phyloP scores from a whole-genome alignment of 2,888 invertebrate species.

The Taphrorychus bicolor region DNA sequence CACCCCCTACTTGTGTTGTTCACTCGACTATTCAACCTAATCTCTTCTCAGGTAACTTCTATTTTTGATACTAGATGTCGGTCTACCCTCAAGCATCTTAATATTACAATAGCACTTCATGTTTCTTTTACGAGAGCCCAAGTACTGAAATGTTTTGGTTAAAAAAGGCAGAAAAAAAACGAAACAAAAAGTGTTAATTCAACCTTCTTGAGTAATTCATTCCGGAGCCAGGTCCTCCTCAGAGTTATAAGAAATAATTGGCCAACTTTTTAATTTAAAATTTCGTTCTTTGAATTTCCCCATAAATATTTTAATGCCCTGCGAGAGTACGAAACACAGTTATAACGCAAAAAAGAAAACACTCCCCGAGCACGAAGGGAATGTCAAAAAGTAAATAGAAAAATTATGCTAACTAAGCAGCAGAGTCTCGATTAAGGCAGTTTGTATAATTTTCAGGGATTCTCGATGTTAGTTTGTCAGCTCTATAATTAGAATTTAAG shows the following conservation, averaged over 20 bases:
- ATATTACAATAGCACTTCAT: too few relatives aligned
- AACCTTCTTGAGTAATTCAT: neutral
- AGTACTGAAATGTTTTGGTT: too few relatives aligned
- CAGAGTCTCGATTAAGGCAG: slow-evolving; percentile 10
- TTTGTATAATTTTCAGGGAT: slow-evolving; percentile 10
- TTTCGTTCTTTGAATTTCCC: slow-evolving; percentile 4
- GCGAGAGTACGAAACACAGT: slow-evolving; percentile 10
- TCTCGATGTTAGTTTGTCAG: neutral
- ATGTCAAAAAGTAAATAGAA: slow-evolving; percentile 13
- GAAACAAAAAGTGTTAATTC: neutral
- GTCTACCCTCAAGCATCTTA: too few relatives aligned
- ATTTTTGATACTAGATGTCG: too few relatives aligned
- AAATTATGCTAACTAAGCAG: slow-evolving; percentile 16
- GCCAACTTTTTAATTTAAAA: slow-evolving; percentile 8
- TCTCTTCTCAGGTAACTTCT: too few relatives aligned
- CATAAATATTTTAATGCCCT: slow-evolving; percentile 9
- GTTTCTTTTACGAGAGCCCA: too few relatives aligned
- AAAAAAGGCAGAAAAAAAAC: neutral
- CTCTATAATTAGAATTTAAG: slow-evolving; percentile 3
- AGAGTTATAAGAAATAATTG: neutral
- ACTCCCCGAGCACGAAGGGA: neutral
- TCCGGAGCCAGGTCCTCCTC: neutral
- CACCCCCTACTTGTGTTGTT: too few relatives aligned
- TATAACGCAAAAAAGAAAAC: slow-evolving; percentile 6
- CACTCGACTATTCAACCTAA: too few relatives aligned